Evolutionary conservation across 2,888 invertebrate genomes (phyloP), one percentile per base, ranked within the genome.

Genomic region (Saturnia japonica): DNA sequence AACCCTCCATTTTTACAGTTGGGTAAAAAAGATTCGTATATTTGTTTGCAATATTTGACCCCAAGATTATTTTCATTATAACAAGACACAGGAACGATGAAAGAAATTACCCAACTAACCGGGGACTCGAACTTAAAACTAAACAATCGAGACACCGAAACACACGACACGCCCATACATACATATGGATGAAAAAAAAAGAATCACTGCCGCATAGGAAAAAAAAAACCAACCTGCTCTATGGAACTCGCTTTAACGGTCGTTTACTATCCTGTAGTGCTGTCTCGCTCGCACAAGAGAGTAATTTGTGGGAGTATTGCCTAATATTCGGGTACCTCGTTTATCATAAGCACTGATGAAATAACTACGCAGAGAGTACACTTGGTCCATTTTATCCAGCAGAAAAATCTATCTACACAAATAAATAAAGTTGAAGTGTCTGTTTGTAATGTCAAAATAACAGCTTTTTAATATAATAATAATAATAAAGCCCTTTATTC

Each of bases 241-340:
- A 77, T 77, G 78, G 80, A 82, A 82, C 82, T 75, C 77, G 83
- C 78, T 81, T 78, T 76, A 84, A 84, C 84, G 81, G 83, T 78
- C 82, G 79, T 69, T 74, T 64, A 40, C 40, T 64, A 64, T 64
- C 40, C 34, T n/a, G 22, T 64, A 40, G 72, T 71, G 74, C 34
- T 43, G 66, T 74, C 75, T 77, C 77, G 77, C 77, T 75, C 78
- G 77, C 78, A 76, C 75, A 70, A 47, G 57, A 34, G 19, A 1
- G 25, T 40, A 60, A 60, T 54, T 28, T 34, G 28, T 40, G 34
- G 22, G 16, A 19, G 19, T 19, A 64, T 64, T 64, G 40, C 64
- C 40, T 19, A 64, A 64, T 60, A 60, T 28, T 22, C n/a, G 22
- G n/a, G 11, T 47, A 19, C 19, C 19, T 11, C 9, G 22, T 54